Conservation (phyloP, 2,888 invertebrate species). For the Erebia epiphron region DNA sequence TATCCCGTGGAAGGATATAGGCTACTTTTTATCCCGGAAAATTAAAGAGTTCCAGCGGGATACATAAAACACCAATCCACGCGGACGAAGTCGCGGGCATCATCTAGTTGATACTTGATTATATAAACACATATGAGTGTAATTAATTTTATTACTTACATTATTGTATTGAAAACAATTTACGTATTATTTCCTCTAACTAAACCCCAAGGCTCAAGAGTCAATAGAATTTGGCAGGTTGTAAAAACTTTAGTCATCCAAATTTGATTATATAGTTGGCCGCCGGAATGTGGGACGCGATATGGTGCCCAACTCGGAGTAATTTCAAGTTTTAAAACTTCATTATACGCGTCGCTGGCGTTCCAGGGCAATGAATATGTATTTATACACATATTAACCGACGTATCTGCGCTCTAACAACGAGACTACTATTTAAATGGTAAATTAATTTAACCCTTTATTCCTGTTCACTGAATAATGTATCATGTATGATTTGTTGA, state of each 20-base stretch:
- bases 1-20: too few species aligned
- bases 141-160: too few species aligned
- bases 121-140: too few species aligned
- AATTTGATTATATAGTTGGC: constrained; percentile 9
- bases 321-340: constrained; percentile 77
- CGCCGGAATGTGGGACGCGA: not conserved
- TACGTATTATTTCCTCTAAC: too few species aligned
- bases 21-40: too few species aligned
- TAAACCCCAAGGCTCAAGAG: not conserved
- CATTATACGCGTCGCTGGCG: constrained; percentile 72
- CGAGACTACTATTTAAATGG: not conserved
- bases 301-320: constrained; percentile 43
- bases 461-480: not conserved
- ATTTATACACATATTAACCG: not conserved
- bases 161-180: too few species aligned
- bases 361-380: constrained; percentile 60
- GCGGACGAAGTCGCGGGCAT: too few species aligned
- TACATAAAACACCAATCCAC: too few species aligned
- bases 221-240: not conserved
- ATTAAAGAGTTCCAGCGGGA: too few species aligned
- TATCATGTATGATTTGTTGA: too few species aligned
- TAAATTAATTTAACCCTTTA: not conserved
- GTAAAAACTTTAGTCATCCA: constrained; percentile 8
- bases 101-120: too few species aligned
- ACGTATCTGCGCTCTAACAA: constrained; percentile 3